These are phyloP conservation scores for Amphilophus citrinellus DNA, from an alignment of 2,113 vertebrate genomes.

Conservation along the genomic window DNA sequence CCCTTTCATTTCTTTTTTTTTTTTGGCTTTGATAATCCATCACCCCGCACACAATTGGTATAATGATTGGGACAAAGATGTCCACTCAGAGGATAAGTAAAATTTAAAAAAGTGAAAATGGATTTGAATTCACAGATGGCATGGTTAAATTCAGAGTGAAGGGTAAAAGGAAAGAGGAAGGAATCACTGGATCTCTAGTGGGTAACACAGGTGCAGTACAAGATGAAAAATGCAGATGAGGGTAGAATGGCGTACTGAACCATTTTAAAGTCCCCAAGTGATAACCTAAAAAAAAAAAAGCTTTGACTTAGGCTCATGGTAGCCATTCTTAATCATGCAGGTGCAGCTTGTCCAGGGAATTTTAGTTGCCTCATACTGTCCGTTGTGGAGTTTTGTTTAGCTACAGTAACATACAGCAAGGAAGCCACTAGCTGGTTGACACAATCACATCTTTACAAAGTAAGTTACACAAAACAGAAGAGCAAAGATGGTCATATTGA, in stretches of 20 bases:
- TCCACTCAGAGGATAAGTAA: constrained; percentile 26
- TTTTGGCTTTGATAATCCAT: constrained; percentile 13
- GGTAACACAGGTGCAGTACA: constrained; percentile 67
- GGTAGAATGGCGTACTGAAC: constrained; percentile 39
- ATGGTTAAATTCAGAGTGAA: constrained; percentile 35
- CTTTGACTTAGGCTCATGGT: constrained; percentile 26
- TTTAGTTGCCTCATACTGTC: constrained; percentile 12
- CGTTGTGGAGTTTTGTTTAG: constrained; percentile 20
- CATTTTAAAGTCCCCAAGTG: constrained; percentile 65
- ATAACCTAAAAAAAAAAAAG: constrained; percentile 48
- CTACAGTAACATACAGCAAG: constrained; percentile 1
- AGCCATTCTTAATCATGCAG: constrained; percentile 59
- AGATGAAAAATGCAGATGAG: constrained; percentile 74
- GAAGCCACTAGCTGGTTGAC: neutral
- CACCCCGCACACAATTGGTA: constrained; percentile 1
- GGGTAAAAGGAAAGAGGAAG: constrained; percentile 37
- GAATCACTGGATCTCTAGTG: constrained; percentile 55
- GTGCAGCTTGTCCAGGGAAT: constrained; percentile 53
- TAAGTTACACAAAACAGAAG: neutral
- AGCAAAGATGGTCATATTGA: neutral
- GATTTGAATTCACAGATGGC: constrained; percentile 51
- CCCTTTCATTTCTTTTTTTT: constrained; percentile 32
- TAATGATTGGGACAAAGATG: constrained; percentile 49
- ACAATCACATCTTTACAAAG: neutral
- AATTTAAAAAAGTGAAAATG: constrained; percentile 15